A percentile compares a stretch with the other conserved stretches of the same genome.
phyloP scores from a whole-genome alignment of 2,888 invertebrate genomes.

The Anoplius nigerrimus region DNA sequence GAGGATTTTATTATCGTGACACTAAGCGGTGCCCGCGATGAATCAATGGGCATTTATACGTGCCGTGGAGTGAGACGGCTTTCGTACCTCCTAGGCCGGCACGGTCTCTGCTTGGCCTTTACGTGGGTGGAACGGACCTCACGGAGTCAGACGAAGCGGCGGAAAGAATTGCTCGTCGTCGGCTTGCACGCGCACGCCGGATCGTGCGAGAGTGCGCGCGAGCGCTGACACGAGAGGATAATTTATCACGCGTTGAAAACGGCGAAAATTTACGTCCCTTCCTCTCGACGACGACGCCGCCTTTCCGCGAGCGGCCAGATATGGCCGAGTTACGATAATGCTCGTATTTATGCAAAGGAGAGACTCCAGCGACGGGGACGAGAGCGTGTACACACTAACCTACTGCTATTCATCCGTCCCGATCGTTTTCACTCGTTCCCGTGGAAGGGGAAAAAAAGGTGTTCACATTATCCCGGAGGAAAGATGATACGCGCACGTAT shows the following conservation, averaged over 20 bases:
- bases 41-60: slow-evolving; percentile 29
- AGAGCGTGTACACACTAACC: too few species aligned
- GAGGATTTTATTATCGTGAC: slow-evolving; percentile 34
- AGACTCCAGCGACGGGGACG: slow-evolving; percentile 7
- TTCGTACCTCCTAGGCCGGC: slow-evolving; percentile 25
- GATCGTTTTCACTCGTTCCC: too few species aligned
- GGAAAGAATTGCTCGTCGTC: neutral
- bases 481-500: too few species aligned
- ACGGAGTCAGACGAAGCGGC: neutral
- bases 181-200: too few species aligned
- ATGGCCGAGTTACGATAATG: slow-evolving; percentile 51
- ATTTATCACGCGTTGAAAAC: slow-evolving; percentile 21
- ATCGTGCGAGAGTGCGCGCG: neutral
- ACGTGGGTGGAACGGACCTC: slow-evolving; percentile 3
- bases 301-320: slow-evolving; percentile 20
- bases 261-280: slow-evolving; percentile 42
- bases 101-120: neutral
- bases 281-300: slow-evolving; percentile 1
- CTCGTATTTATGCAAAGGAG: slow-evolving; percentile 40
- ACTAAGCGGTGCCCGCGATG: slow-evolving; percentile 23
- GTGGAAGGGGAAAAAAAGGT: too few species aligned
- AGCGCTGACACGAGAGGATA: neutral
- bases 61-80: slow-evolving; percentile 1
- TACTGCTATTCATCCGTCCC: too few species aligned
- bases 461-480: too few species aligned